These are phyloP conservation scores for Calyptomena viridis DNA, from an alignment of 2,113 vertebrate species.

Conservation along the genomic window DNA sequence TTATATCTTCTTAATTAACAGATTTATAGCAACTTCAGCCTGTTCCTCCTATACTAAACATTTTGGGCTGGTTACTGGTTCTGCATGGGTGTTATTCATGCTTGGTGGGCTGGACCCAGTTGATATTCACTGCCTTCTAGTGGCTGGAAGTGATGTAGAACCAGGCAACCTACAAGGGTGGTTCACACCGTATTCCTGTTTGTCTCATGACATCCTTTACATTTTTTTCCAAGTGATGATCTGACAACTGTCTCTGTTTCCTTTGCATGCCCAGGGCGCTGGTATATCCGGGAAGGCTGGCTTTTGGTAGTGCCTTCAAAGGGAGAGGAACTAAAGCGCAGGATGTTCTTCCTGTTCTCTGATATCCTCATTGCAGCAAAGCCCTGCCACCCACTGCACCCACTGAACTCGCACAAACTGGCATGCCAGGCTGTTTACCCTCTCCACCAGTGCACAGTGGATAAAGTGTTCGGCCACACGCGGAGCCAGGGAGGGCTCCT, in stretches of 20 bases:
- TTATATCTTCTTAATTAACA: not conserved
- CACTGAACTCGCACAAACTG: conserved; percentile 77
- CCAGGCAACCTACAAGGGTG: not conserved
- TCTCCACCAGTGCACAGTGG: conserved; percentile 81
- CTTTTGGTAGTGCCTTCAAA: conserved; percentile 84
- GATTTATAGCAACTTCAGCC: not conserved
- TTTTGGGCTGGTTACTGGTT: not conserved
- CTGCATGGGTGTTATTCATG: accelerated
- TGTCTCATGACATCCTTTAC: not conserved
- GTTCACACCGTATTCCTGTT: not conserved
- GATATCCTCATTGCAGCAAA: conserved; percentile 86
- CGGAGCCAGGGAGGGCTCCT: conserved; percentile 88
- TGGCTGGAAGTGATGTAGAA: not conserved
- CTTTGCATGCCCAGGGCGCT: conserved; percentile 75
- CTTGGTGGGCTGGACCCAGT: not conserved
- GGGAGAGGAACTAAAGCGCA: conserved; percentile 81
- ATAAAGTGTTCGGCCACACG: conserved; percentile 92
- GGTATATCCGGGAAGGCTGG: conserved; percentile 92
- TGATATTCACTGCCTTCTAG: not conserved
- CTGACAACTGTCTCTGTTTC: not conserved
- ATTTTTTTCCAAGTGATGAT: not conserved
- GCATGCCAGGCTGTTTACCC: conserved; percentile 80
- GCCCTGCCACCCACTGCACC: conserved; percentile 79
- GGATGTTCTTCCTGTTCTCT: conserved; percentile 94
- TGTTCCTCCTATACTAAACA: not conserved